Evolutionary conservation across 1,140 invertebrate species (phyloP), one percentile per base, ranked within the genome.

Genomic region (Papilio polyxenes): DNA sequence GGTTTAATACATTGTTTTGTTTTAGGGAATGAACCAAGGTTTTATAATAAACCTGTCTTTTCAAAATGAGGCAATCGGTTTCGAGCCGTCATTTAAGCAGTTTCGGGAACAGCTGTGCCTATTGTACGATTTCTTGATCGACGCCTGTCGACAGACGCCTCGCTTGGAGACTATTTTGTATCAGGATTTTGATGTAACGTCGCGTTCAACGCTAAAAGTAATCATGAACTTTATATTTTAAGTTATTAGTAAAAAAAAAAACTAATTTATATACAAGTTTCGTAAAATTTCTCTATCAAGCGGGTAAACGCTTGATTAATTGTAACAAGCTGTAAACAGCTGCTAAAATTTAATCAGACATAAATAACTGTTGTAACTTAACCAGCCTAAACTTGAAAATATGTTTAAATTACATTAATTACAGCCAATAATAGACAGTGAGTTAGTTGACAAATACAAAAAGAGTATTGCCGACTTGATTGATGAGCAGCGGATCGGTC

Each of bases 81-180:
- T 98, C 92, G 97, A 98, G 80, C 98, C 98, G 2, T 95, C 96
- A 0, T 98, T 98, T 85, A 96, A 96, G 74, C 96, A 96, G 83
- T 97, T 98, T 83, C 95, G 96, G 81, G 95, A 96, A 81, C 95
- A 96, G 81, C 93, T 98, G 3, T 91, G 97, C n/a, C 95, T 96
- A 51, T 92, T 98, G 15, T 96, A 97, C 83, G 96, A 97, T 87
- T 95, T 95, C 23, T 96, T 98, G 87, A 96, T 97, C 40, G 94
- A 96, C 82, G 96, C 96, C 53, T 96, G 97, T 53, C 93, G 95
- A 80, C 94, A 95, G 79, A 95, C 98, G 79, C 97, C 97, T 1
- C 95, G 97, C 82, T 94, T 98, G 44, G 98, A 99, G 92, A 96
- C 95, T 10, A 92, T 96, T 82, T 89, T 97, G 2, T 97, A 96